phyloP scores from a whole-genome alignment of 2,797 vertebrate species.

The Labroides dimidiatus region DNA sequence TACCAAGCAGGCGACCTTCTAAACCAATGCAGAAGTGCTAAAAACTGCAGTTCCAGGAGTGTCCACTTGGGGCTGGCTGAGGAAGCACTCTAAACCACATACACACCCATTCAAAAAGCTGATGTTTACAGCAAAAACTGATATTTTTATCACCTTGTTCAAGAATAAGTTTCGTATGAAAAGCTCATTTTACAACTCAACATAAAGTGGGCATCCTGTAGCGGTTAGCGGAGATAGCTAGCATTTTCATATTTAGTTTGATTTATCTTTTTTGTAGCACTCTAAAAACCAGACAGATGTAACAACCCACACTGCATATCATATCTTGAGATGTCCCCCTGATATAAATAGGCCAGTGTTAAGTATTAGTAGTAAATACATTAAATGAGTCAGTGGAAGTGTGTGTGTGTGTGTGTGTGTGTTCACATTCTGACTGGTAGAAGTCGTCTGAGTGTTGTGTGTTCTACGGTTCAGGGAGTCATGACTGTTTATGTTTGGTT shows the following conservation, averaged over 20 bases:
- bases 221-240: no score
- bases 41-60: no score
- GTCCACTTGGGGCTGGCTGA: no score
- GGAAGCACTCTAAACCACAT: no score
- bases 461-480: constrained; percentile 17
- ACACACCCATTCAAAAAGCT: no score
- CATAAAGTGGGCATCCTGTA: no score
- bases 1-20: no score
- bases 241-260: not conserved
- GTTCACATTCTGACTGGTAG: not conserved
- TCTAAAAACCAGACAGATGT: not conserved
- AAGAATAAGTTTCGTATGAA: no score
- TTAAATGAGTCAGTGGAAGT: not conserved
- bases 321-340: not conserved
- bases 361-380: not conserved
- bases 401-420: not conserved
- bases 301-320: not conserved
- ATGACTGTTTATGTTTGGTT: constrained; percentile 24
- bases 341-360: not conserved
- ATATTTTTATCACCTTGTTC: no score
- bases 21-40: no score
- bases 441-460: not conserved
- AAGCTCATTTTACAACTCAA: no score
- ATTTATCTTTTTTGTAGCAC: not conserved
- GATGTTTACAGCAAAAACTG: no score